Base-by-base conservation (phyloP, 2,113 vertebrate species). In the Tachysurus vachellii region DNA sequence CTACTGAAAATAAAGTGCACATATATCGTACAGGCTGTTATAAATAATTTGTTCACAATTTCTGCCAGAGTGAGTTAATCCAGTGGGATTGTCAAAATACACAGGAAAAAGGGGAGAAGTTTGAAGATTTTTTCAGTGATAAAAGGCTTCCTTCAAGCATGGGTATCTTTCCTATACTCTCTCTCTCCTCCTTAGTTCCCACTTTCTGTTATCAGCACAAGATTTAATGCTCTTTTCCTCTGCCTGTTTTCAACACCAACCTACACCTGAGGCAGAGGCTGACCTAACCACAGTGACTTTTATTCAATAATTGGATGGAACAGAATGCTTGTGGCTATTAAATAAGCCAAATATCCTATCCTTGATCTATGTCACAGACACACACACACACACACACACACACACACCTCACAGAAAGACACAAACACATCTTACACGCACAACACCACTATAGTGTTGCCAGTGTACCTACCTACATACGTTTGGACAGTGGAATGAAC, bases 281-380 rank as follows among this genome's bases (percentile, higher is more conserved):
- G 93, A 93, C 92, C 92, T 90, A 89, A 89, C 89, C 91, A 73
- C 86, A 57, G 80, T 50, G 83, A 68, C 73, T 80, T 89, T 68
- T 84, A 81, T 75, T 68, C 50, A 70, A 85, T 76, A 71, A 83
- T 86, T 77, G 70, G 57, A 75, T 89, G 13, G 36, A 42, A 2
- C 73, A 42, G 21, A 59, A 83, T 16, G 44, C 73, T 28, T 64
- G 5, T 56, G 57, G 79, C 64, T 86, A 36, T 61, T 70, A 28
- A 86, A 82, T 44, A 56, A 59, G 28, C n/a, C 68, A 76, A 83
- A 86, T 36, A 80, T 56, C 21, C 64, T 14, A 26, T 79, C 12
- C 75, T 79, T n/a, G 36, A 80, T 61, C 31, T 14, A 42, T 28
- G 50, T 56, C 1, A 7, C 47, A 0, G 47, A 54, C 4, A n/a